These are phyloP conservation scores for Margarornis squamiger DNA, from an alignment of 2,797 vertebrate genomes.

Conservation along the genomic window DNA sequence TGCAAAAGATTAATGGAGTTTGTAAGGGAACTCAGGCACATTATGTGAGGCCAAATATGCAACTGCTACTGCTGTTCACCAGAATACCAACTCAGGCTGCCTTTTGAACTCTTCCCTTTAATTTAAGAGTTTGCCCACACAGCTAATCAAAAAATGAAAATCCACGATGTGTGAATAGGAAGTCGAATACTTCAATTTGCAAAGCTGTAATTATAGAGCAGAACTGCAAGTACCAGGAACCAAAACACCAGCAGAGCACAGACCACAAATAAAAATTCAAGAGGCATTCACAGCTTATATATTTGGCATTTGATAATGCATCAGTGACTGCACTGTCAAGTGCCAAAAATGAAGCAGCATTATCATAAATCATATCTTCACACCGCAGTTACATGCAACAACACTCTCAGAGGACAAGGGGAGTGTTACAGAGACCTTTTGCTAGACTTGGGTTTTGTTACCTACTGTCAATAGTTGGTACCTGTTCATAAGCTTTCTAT, in stretches of 20 bases:
- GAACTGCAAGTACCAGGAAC: slow-evolving; percentile 31
- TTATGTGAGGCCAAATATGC: not conserved
- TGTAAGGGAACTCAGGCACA: not conserved
- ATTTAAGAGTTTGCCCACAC: slow-evolving; percentile 50
- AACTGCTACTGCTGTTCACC: not conserved
- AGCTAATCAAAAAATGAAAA: slow-evolving; percentile 60
- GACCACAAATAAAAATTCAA: slow-evolving; percentile 51
- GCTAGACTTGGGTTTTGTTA: not conserved
- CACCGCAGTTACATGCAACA: not conserved
- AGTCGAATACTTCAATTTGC: slow-evolving; percentile 30
- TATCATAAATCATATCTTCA: not conserved
- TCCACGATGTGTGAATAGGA: slow-evolving; percentile 11
- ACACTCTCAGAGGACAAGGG: not conserved
- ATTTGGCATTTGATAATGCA: slow-evolving; percentile 23
- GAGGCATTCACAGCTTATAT: slow-evolving; percentile 35
- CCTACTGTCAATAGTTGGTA: not conserved
- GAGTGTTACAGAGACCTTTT: not conserved
- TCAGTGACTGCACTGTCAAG: slow-evolving; percentile 2
- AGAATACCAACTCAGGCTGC: not conserved
- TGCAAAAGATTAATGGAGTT: not conserved
- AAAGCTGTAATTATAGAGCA: slow-evolving; percentile 43
- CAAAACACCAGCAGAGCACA: slow-evolving; percentile 29
- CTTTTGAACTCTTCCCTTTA: slow-evolving; percentile 47
- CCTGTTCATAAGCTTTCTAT: not conserved
- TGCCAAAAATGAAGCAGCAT: slow-evolving; percentile 18